Conservation (phyloP, 2,113 vertebrate genomes). For the Amphilophus citrinellus region DNA sequence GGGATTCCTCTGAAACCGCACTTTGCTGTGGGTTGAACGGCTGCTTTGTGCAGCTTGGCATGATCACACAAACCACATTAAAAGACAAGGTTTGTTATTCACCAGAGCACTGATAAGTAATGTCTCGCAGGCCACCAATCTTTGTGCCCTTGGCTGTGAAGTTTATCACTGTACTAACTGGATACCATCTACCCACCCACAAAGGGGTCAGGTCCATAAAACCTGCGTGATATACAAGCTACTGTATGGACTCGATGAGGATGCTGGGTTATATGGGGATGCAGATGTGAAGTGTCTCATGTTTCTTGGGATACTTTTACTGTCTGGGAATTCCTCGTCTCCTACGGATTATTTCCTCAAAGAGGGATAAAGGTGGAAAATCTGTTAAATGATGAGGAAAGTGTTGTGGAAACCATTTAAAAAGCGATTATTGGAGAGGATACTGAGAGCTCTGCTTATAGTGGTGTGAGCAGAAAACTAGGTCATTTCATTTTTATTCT, state of each 20-base stretch:
- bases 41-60: slow-evolving; percentile 84
- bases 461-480: slow-evolving; percentile 31
- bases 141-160: slow-evolving; percentile 56
- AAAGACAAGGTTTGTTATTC: slow-evolving; percentile 81
- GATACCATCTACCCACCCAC: slow-evolving; percentile 31
- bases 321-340: slow-evolving; percentile 58
- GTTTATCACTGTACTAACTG: slow-evolving; percentile 53
- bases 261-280: slow-evolving; percentile 41
- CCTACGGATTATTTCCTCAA: slow-evolving; percentile 43
- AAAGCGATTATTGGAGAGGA: slow-evolving; percentile 25
- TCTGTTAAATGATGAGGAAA: slow-evolving; percentile 51
- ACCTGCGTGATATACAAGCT: slow-evolving; percentile 57
- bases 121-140: slow-evolving; percentile 65
- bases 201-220: slow-evolving; percentile 35
- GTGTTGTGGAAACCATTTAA: slow-evolving; percentile 58
- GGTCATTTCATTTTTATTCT: slow-evolving; percentile 34
- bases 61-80: slow-evolving; percentile 86
- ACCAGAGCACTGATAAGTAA: slow-evolving; percentile 81
- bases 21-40: slow-evolving; percentile 75
- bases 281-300: slow-evolving; percentile 47
- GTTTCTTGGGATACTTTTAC: slow-evolving; percentile 53
- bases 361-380: slow-evolving; percentile 60
- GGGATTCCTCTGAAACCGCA: slow-evolving; percentile 76
- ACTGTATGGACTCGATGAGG: slow-evolving; percentile 53
- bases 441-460: slow-evolving; percentile 14